A percentile compares a stretch with the other conserved stretches of the same genome.
phyloP scores from a whole-genome alignment of 2,113 vertebrate species.

The Odocoileus hemionus region DNA sequence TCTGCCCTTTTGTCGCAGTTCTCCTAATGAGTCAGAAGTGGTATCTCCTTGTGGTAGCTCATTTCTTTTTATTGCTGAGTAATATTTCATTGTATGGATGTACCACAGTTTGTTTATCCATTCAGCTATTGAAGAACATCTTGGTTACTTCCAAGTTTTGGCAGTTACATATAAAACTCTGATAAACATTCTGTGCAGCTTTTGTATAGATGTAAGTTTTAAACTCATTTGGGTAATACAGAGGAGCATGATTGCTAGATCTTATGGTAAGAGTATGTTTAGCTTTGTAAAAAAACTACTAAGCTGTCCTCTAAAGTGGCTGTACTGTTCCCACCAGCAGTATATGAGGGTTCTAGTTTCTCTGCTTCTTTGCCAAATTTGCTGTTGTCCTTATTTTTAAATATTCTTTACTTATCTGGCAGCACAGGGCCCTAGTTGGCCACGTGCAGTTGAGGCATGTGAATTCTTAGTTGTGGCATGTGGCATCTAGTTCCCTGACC shows the following conservation, averaged over 20 bases:
- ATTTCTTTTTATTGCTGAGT: background rate
- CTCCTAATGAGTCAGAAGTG: background rate
- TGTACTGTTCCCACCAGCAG: background rate
- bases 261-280: background rate
- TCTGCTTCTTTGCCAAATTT: background rate
- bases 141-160: background rate
- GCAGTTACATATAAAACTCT: background rate
- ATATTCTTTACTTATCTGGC: background rate
- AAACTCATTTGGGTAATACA: background rate
- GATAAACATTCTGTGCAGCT: background rate
- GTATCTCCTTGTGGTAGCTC: background rate
- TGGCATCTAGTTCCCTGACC: background rate
- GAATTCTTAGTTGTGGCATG: background rate
- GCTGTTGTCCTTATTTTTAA: background rate
- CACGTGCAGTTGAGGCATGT: background rate
- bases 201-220: background rate
- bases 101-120: background rate
- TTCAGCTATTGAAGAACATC: background rate
- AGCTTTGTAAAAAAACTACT: background rate
- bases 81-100: background rate
- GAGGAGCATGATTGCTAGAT: background rate
- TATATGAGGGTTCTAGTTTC: background rate
- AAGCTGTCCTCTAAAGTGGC: background rate
- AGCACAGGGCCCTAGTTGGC: background rate
- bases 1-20: background rate